phyloP scores from a whole-genome alignment of 2,113 vertebrate genomes.

The Glaucomys volans region DNA sequence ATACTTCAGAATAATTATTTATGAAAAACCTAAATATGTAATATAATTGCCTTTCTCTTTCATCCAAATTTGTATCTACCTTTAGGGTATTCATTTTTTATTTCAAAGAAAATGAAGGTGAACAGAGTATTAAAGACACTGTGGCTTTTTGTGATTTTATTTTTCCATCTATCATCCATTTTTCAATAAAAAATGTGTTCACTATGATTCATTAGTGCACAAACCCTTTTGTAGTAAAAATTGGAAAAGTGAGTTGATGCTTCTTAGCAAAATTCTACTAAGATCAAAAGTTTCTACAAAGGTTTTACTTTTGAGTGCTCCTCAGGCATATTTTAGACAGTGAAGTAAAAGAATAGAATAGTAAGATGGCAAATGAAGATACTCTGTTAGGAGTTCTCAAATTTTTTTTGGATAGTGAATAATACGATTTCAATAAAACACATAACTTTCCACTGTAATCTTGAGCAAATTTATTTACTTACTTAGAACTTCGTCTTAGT shows the following conservation, averaged over 20 bases:
- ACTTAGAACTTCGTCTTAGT: not conserved
- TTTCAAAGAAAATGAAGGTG: not conserved
- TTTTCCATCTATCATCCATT: not conserved
- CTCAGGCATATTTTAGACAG: not conserved
- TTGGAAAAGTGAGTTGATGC: not conserved
- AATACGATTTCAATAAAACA: not conserved
- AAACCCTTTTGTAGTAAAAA: not conserved
- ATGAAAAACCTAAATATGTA: not conserved
- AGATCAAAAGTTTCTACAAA: not conserved
- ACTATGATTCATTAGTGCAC: not conserved
- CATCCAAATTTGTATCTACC: not conserved
- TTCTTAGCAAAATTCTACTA: not conserved
- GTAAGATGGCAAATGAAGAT: not conserved
- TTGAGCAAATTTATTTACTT: not conserved
- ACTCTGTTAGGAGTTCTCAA: not conserved
- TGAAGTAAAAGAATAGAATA: not conserved
- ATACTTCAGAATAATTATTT: constrained; percentile 12
- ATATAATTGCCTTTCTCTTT: not conserved
- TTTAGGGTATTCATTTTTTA: not conserved
- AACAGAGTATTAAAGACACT: not conserved
- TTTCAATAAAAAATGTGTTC: not conserved
- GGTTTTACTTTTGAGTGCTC: not conserved
- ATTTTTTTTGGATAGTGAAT: not conserved
- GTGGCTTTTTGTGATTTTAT: not conserved
- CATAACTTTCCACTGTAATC: not conserved